These are phyloP conservation scores for Cremastinae sp. DNA, from an alignment of 2,888 invertebrate genomes.

Conservation along the genomic window DNA sequence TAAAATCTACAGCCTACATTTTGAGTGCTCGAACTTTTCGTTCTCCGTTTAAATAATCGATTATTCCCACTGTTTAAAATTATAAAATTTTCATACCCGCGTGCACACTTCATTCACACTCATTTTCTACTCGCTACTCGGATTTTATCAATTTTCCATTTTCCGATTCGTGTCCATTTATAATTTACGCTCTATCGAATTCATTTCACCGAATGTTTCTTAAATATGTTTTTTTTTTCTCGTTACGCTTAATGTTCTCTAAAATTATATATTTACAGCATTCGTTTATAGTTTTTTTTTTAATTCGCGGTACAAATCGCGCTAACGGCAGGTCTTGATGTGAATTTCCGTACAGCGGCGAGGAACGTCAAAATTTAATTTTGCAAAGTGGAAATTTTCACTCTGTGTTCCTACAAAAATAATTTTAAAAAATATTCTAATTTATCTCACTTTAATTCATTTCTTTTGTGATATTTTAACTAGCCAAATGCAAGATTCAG, in stretches of 20 bases:
- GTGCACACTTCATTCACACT: constrained; percentile 21
- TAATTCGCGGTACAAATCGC: constrained; percentile 64
- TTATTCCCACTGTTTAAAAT: constrained; percentile 49
- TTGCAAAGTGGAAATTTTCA: constrained; percentile 30
- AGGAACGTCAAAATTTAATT: constrained; percentile 61
- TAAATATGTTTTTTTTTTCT: constrained; percentile 9
- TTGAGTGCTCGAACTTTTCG: constrained; percentile 22
- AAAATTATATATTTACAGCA: constrained; percentile 69
- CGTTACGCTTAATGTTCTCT: constrained; percentile 56
- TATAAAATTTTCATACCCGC: constrained; percentile 46
- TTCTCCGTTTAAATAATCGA: constrained; percentile 21
- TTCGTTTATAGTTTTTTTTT: constrained; percentile 64
- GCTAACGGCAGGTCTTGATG: constrained; percentile 52
- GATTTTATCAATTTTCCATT: too few species aligned
- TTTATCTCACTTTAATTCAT: constrained; percentile 37
- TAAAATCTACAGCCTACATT: constrained; percentile 65
- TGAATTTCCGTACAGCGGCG: constrained; percentile 62
- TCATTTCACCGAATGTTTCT: constrained; percentile 12
- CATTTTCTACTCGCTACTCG: constrained; percentile 23
- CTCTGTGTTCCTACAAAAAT: constrained; percentile 67
- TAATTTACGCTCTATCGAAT: background rate
- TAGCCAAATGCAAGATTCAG: constrained; percentile 19
- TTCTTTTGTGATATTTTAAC: constrained; percentile 50
- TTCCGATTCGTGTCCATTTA: too few species aligned
- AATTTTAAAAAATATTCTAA: constrained; percentile 64